Percentiles rank a stretch among this genome's conserved stretches.
These are phyloP conservation scores for Minunthozetes semirufus DNA, from an alignment of 2,888 invertebrate species.

Conservation along the genomic window DNA sequence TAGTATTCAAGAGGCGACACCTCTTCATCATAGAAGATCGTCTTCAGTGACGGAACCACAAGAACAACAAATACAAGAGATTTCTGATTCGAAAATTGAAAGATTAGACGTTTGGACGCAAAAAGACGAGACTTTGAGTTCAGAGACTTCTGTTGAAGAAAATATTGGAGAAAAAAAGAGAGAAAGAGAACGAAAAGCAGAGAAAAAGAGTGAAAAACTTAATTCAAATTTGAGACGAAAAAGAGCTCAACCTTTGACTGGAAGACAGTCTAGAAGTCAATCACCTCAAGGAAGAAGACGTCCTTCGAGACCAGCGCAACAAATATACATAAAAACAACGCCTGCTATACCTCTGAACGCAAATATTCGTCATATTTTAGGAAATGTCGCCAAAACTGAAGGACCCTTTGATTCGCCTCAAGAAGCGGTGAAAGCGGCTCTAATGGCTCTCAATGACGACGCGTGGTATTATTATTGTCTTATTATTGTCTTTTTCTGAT, in stretches of 20 bases:
- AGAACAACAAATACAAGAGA: neutral
- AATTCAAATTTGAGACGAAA: conserved; percentile 15
- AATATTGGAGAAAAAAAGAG: neutral
- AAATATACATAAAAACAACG: conserved; percentile 36
- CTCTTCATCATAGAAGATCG: neutral
- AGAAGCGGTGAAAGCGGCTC: conserved; percentile 58
- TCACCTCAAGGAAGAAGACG: conserved; percentile 13
- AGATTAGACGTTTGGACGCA: conserved; percentile 7
- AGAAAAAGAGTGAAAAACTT: neutral
- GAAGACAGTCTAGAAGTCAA: conserved; percentile 17
- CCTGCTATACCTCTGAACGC: conserved; percentile 39
- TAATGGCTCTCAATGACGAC: conserved; percentile 46
- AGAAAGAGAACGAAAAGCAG: neutral
- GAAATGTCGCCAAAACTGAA: conserved; percentile 40
- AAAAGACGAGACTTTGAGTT: conserved; percentile 16
- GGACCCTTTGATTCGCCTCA: conserved; percentile 59
- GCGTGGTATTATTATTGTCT: no score
- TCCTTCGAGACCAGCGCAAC: conserved; percentile 7
- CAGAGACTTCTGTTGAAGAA: neutral
- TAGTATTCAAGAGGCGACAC: conserved; percentile 8
- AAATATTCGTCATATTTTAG: conserved; percentile 38
- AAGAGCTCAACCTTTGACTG: neutral
- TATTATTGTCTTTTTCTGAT: no score
- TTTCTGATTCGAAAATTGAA: neutral
- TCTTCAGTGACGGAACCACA: neutral